phyloP scores from a whole-genome alignment of 1,140 invertebrate species.

The Batillaria attramentaria region DNA sequence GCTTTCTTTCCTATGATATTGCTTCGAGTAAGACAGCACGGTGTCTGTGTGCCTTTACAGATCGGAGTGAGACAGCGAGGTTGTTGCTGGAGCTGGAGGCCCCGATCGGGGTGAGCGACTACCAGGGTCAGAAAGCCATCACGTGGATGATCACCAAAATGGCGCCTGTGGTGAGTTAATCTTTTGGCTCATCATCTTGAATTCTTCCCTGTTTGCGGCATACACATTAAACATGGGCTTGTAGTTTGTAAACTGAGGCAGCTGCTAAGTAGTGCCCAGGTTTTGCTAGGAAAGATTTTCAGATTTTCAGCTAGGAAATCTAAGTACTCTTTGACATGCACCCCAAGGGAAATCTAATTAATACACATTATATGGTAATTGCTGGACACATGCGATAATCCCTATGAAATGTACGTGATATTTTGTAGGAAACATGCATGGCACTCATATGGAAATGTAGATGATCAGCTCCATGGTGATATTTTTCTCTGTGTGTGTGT shows the following conservation, averaged over 20 bases:
- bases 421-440: too few species aligned
- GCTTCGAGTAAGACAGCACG: not conserved
- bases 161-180: conserved; percentile 64
- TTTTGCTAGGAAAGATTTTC: too few species aligned
- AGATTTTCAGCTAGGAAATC: too few species aligned
- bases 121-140: conserved; percentile 59
- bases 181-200: conserved; percentile 1
- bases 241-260: too few species aligned
- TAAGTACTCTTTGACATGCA: too few species aligned
- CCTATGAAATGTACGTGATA: not conserved
- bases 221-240: too few species aligned
- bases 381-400: too few species aligned
- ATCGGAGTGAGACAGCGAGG: conserved; percentile 68
- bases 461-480: too few species aligned
- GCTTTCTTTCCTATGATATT: not conserved
- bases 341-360: too few species aligned
- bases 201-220: not conserved
- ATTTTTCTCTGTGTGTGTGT: not conserved
- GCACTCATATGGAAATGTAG: too few species aligned
- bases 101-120: conserved; percentile 54
- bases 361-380: too few species aligned
- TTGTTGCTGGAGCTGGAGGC: conserved; percentile 62
- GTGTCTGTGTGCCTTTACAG: conserved; percentile 42
- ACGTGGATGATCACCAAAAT: conserved; percentile 70
- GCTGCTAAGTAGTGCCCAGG: too few species aligned